A percentile compares a stretch with the other conserved stretches of the same genome.
Conservation (phyloP, 1,140 invertebrate genomes). For the Drosophila nigromelanica region DNA sequence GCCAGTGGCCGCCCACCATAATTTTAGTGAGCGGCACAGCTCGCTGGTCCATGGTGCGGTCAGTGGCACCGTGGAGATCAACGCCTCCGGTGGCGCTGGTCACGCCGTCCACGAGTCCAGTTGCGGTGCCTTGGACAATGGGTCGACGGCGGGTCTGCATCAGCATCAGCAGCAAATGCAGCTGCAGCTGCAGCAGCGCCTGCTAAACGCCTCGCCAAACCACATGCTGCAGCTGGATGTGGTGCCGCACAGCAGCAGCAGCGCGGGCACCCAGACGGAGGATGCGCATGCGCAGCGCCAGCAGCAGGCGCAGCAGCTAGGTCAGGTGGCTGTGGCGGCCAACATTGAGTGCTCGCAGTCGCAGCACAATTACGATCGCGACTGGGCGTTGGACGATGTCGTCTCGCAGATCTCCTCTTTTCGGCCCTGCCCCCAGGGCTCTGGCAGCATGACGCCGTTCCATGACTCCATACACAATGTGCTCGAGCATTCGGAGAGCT, state of each 20-base stretch:
- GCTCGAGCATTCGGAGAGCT: conserved; percentile 78
- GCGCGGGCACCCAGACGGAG: conserved; percentile 68
- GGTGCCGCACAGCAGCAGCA: conserved; percentile 58
- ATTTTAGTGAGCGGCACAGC: conserved; percentile 52
- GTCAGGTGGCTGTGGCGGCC: conserved; percentile 85
- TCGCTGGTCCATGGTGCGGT: conserved; percentile 42
- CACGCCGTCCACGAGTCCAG: conserved; percentile 42
- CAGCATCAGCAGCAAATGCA: conserved; percentile 59
- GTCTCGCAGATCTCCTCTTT: conserved; percentile 83
- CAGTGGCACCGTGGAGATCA: conserved; percentile 64
- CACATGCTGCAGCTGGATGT: conserved; percentile 70
- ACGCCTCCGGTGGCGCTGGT: conserved; percentile 37
- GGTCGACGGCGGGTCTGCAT: conserved; percentile 23
- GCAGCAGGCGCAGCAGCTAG: conserved; percentile 54
- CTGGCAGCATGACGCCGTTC: conserved; percentile 83
- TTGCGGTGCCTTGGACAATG: conserved; percentile 57
- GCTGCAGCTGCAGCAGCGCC: conserved; percentile 47
- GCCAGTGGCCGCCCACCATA: conserved; percentile 65
- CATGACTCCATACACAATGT: conserved; percentile 84
- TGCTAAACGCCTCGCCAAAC: conserved; percentile 63
- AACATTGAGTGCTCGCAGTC: conserved; percentile 86
- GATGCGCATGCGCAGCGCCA: conserved; percentile 63
- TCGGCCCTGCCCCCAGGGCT: conserved; percentile 81
- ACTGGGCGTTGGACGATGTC: conserved; percentile 81
- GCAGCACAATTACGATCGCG: conserved; percentile 82